phyloP scores from a whole-genome alignment of 53 echinoderm and acorn worm genomes.

The Echinometra lucunter region DNA sequence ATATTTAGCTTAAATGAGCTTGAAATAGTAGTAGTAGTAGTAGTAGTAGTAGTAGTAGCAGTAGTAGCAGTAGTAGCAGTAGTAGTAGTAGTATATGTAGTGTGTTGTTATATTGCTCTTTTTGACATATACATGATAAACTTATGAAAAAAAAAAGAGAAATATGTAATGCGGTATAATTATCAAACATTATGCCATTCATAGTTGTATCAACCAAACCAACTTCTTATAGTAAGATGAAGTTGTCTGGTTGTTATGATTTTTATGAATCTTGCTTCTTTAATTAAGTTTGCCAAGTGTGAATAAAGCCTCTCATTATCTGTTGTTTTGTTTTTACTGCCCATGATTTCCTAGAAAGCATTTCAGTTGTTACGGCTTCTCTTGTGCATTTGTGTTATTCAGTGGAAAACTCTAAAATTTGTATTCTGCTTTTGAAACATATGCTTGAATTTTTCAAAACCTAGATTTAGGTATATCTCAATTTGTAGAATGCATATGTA shows the following conservation, averaged over 20 bases:
- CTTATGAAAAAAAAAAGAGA: no score
- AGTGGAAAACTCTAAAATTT: background rate
- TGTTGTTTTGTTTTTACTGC: no score
- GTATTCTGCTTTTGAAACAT: no score
- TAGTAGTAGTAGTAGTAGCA: background rate
- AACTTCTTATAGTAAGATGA: no score
- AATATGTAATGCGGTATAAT: background rate
- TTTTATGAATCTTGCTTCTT: background rate
- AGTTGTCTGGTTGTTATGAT: no score
- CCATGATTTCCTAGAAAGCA: background rate
- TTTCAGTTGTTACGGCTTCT: background rate
- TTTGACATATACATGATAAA: background rate
- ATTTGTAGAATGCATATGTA: no score
- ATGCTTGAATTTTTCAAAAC: no score
- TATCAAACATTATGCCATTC: no score
- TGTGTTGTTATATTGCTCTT: background rate
- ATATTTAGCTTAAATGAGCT: background rate
- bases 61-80: background rate
- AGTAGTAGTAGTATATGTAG: background rate
- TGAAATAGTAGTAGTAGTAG: background rate
- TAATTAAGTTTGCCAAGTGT: background rate
- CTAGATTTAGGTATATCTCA: no score
- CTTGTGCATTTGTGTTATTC: background rate
- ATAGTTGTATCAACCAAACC: background rate
- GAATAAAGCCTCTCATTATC: background rate